Percentiles rank a stretch among this genome's conserved stretches.
Evolutionary conservation across 2,888 invertebrate genomes (phyloP).

Genomic region (Nipponacmea schrenckii): DNA sequence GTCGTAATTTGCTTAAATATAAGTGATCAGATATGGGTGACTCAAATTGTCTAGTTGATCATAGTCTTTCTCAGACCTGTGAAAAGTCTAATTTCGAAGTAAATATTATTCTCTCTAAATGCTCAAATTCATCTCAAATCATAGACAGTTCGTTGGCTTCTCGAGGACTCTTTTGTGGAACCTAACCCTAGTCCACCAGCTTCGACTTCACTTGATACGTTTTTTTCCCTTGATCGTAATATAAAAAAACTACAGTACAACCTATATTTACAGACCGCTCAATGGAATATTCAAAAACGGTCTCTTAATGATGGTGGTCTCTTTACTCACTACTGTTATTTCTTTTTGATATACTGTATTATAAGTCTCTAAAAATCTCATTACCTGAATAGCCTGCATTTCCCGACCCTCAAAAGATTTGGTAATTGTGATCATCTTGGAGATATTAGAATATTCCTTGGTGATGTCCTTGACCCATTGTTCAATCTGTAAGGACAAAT

Average conservation of each 20-base stretch:
- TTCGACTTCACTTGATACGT: too few relatives aligned
- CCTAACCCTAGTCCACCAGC: too few relatives aligned
- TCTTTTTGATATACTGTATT: too few relatives aligned
- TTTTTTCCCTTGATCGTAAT: too few relatives aligned
- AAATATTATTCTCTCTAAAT: too few relatives aligned
- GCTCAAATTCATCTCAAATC: too few relatives aligned
- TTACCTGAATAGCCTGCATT: slow-evolving; percentile 40
- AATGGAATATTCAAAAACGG: background rate
- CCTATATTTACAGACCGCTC: background rate
- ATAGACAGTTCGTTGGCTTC: too few relatives aligned
- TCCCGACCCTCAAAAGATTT: slow-evolving; percentile 42
- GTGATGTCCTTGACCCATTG: slow-evolving; percentile 38
- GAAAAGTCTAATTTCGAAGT: too few relatives aligned
- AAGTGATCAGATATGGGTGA: background rate
- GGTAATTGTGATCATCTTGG: slow-evolving; percentile 36
- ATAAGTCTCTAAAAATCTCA: too few relatives aligned
- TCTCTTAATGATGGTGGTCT: background rate
- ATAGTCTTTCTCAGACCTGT: background rate
- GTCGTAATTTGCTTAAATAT: background rate
- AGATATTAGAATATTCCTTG: slow-evolving; percentile 26
- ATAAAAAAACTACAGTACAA: too few relatives aligned
- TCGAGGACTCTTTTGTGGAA: too few relatives aligned
- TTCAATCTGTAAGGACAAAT: slow-evolving; percentile 33
- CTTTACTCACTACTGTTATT: too few relatives aligned
- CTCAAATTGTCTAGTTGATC: background rate